Evolutionary conservation across 2,113 vertebrate species (phyloP).

Genomic region (Otocyon megalotis): DNA sequence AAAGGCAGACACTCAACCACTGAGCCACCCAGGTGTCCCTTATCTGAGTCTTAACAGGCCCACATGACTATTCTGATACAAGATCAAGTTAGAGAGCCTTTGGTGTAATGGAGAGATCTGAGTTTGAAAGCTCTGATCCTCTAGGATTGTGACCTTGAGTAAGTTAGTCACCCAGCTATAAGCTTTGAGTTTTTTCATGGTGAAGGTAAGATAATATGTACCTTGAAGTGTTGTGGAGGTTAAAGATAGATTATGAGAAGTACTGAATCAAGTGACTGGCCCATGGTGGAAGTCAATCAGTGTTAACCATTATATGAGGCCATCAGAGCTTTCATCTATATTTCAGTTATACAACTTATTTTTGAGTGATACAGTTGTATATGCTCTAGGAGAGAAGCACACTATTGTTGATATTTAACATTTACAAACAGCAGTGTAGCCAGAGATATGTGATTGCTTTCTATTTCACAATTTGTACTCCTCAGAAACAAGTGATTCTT

Average conservation of each 20-base stretch:
- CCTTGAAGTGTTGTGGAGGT: not conserved
- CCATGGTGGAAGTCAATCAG: not conserved
- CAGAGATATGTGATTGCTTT: not conserved
- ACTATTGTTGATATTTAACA: slow-evolving; percentile 26
- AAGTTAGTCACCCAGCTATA: not conserved
- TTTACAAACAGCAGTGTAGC: not conserved
- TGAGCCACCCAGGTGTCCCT: too few relatives aligned
- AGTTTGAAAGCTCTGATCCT: not conserved
- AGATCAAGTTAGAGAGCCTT: not conserved
- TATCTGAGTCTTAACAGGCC: not conserved
- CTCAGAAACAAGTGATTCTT: slow-evolving; percentile 15
- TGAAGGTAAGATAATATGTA: not conserved
- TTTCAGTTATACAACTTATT: not conserved
- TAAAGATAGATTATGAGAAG: not conserved
- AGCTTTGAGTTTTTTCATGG: not conserved
- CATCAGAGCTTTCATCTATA: not conserved
- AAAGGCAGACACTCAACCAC: too few relatives aligned
- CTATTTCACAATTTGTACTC: not conserved
- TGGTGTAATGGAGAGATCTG: not conserved
- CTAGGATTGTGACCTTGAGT: not conserved
- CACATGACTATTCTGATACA: not conserved
- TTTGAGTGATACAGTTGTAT: not conserved
- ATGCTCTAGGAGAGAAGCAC: not conserved
- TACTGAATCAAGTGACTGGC: not conserved
- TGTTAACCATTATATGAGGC: not conserved